A percentile compares a stretch with the other conserved stretches of the same genome.
Evolutionary conservation across 2,113 vertebrate genomes (phyloP).

Genomic region (Thomomys bottae): DNA sequence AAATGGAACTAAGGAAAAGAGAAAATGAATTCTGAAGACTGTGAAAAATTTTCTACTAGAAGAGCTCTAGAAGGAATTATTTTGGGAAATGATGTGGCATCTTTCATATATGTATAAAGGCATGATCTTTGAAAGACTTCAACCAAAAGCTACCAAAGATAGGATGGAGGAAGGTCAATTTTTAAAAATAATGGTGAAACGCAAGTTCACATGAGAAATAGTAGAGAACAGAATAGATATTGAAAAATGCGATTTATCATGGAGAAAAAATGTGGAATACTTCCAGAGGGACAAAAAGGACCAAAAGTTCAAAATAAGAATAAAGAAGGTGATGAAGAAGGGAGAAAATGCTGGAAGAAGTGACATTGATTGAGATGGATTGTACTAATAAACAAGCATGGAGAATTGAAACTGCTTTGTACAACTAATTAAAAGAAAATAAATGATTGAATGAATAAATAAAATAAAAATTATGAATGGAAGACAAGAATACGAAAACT

Average conservation of each 20-base stretch:
- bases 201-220: not conserved
- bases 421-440: too few relatives aligned
- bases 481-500: not conserved
- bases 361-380: too few relatives aligned
- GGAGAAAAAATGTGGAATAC: not conserved
- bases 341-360: not conserved
- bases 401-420: too few relatives aligned
- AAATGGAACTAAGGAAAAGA: not conserved
- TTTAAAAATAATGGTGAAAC: not conserved
- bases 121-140: not conserved
- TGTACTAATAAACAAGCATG: too few relatives aligned
- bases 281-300: not conserved
- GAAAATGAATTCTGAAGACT: not conserved
- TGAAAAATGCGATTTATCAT: not conserved
- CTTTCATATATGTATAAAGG: not conserved
- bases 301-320: not conserved
- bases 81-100: not conserved
- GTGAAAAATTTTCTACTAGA: too few relatives aligned
- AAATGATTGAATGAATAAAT: too few relatives aligned
- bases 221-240: not conserved
- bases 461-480: too few relatives aligned
- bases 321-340: not conserved
- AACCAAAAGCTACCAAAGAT: not conserved
- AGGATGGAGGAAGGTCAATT: not conserved
- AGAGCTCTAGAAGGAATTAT: slow-evolving; percentile 29